Percentiles rank a stretch among this genome's conserved stretches.
These are phyloP conservation scores for Chiridota heheva DNA, from an alignment of 35 echinoderm and acorn worm genomes.

Conservation along the genomic window DNA sequence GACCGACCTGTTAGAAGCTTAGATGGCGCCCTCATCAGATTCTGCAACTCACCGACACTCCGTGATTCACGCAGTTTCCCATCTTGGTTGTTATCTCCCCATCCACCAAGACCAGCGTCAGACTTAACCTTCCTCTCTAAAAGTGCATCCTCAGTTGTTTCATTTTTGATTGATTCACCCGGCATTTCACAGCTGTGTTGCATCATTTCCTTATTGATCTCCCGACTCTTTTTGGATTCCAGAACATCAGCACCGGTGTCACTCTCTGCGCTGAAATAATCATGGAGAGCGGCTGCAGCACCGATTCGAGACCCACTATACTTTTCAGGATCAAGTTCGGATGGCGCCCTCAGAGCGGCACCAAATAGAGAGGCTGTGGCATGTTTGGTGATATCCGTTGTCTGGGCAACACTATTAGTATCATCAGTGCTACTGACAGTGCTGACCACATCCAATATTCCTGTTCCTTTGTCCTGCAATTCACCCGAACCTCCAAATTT, in stretches of 20 bases:
- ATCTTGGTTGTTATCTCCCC: background rate
- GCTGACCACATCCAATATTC: background rate
- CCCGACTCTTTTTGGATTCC: background rate
- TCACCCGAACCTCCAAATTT: background rate
- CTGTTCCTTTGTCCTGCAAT: background rate
- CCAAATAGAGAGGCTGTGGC: background rate
- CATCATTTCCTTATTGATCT: background rate
- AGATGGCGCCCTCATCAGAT: background rate
- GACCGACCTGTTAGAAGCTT: background rate
- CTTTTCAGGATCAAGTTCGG: background rate
- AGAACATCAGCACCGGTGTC: background rate
- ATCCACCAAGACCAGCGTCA: background rate
- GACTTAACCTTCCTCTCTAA: background rate
- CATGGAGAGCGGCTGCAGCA: conserved; percentile 19
- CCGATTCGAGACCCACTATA: conserved; percentile 12
- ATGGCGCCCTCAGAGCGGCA: background rate
- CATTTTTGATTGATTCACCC: background rate
- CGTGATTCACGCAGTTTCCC: background rate
- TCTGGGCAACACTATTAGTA: background rate
- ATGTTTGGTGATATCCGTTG: background rate
- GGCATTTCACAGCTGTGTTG: background rate
- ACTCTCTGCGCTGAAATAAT: conserved; percentile 30
- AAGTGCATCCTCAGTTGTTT: background rate
- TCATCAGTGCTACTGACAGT: conserved; percentile 29
- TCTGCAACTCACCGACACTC: background rate